Evolutionary conservation across 2,888 invertebrate species (phyloP).

Genomic region (Ptychoptera contaminata): DNA sequence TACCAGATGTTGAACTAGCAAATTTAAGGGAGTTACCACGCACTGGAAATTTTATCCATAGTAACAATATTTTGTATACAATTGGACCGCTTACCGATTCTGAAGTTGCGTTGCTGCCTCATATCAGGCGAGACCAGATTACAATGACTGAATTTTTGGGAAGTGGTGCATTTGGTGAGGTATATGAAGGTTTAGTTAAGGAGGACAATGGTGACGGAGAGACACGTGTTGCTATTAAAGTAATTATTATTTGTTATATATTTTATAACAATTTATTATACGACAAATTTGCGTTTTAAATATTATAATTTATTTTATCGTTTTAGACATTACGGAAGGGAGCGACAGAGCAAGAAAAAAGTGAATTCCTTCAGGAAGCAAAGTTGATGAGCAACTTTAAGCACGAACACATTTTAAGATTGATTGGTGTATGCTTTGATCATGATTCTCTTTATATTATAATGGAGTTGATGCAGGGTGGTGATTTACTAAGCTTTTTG

Average conservation of each 20-base stretch:
- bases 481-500: slow-evolving; percentile 83
- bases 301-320: slow-evolving; percentile 12
- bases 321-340: slow-evolving; percentile 88
- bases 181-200: slow-evolving; percentile 78
- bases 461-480: slow-evolving; percentile 95
- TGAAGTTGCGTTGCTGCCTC: slow-evolving; percentile 66
- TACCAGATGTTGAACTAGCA: slow-evolving; percentile 70
- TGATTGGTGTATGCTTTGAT: slow-evolving; percentile 89
- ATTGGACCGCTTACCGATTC: slow-evolving; percentile 49
- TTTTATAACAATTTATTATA: no score
- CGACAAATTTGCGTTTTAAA: not conserved
- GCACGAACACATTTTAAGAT: slow-evolving; percentile 84
- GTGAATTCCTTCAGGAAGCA: slow-evolving; percentile 92
- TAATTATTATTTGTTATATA: no score
- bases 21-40: slow-evolving; percentile 67
- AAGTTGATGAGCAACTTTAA: slow-evolving; percentile 95
- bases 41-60: slow-evolving; percentile 55
- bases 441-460: slow-evolving; percentile 87
- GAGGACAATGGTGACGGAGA: slow-evolving; percentile 45
- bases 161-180: slow-evolving; percentile 94
- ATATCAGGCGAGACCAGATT: slow-evolving; percentile 74
- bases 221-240: slow-evolving; percentile 84
- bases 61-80: slow-evolving; percentile 69
- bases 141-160: slow-evolving; percentile 79
- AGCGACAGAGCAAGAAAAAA: slow-evolving; percentile 76